Conservation (phyloP, 2,797 vertebrate species). For the Hylomyscus alleni region DNA sequence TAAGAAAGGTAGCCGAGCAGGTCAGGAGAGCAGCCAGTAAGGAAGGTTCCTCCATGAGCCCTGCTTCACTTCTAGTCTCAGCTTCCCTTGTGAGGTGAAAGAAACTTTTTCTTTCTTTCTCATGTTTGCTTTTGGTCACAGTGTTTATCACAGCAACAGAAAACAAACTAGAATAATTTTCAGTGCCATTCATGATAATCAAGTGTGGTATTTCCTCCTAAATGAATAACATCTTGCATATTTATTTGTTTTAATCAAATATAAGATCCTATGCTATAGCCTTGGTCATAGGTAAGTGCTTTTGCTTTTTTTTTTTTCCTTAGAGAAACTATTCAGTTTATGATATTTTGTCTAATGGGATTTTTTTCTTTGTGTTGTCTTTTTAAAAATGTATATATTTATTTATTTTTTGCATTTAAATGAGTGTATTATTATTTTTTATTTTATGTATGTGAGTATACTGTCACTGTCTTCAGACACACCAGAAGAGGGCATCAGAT, state of each 20-base stretch:
- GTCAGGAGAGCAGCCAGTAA: neutral
- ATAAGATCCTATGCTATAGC: neutral
- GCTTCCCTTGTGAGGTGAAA: neutral
- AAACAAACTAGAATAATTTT: neutral
- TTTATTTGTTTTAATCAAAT: constrained; percentile 1
- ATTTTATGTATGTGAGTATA: too few relatives aligned
- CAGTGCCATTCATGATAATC: neutral
- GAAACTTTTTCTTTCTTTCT: neutral
- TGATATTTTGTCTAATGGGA: neutral
- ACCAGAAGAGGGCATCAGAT: too few relatives aligned
- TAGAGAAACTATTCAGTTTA: constrained; percentile 25
- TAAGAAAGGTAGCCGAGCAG: neutral
- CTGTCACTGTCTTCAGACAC: too few relatives aligned
- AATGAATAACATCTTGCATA: neutral
- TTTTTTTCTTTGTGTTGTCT: neutral
- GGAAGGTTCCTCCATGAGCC: too few relatives aligned
- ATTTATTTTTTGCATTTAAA: too few relatives aligned
- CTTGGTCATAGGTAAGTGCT: neutral
- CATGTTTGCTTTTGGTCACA: neutral
- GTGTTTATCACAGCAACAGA: neutral
- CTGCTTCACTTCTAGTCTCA: neutral
- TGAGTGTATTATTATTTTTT: too few relatives aligned
- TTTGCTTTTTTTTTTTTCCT: neutral
- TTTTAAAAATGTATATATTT: too few relatives aligned
- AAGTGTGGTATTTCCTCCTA: neutral